These are phyloP conservation scores for Nomada hirtipes DNA, from an alignment of 2,888 invertebrate species.

Conservation along the genomic window DNA sequence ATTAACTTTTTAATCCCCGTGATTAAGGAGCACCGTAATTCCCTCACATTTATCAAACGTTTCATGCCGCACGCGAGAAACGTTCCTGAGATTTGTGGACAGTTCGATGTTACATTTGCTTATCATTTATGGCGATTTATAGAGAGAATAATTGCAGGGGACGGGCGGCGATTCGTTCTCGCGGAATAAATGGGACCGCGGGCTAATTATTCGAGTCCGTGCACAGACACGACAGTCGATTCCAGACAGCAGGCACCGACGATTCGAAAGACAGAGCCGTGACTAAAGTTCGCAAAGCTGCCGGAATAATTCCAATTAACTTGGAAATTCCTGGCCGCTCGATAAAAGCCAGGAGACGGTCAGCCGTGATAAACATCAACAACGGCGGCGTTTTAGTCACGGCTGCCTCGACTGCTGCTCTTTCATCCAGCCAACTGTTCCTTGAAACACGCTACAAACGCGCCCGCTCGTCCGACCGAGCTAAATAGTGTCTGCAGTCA, in stretches of 20 bases:
- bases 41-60: no score
- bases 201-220: no score
- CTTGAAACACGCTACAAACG: slow-evolving; percentile 13
- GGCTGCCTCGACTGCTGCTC: slow-evolving; percentile 27
- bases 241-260: background rate
- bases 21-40: background rate
- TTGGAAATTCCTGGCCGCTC: slow-evolving; percentile 12
- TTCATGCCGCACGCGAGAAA: no score
- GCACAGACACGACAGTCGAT: no score
- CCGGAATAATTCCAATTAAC: slow-evolving; percentile 49
- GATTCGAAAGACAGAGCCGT: background rate
- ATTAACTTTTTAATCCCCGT: background rate
- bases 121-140: no score
- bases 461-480: background rate
- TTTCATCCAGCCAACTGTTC: slow-evolving; percentile 18
- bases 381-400: slow-evolving; percentile 36
- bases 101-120: no score
- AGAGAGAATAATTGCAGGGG: no score
- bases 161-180: no score
- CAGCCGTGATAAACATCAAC: slow-evolving; percentile 51
- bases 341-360: slow-evolving; percentile 39
- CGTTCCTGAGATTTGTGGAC: no score
- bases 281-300: slow-evolving; percentile 8
- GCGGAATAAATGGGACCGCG: no score
- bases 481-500: background rate